These are phyloP conservation scores for Toxonevra muliebris DNA, from an alignment of 2,888 invertebrate genomes.

Conservation along the genomic window DNA sequence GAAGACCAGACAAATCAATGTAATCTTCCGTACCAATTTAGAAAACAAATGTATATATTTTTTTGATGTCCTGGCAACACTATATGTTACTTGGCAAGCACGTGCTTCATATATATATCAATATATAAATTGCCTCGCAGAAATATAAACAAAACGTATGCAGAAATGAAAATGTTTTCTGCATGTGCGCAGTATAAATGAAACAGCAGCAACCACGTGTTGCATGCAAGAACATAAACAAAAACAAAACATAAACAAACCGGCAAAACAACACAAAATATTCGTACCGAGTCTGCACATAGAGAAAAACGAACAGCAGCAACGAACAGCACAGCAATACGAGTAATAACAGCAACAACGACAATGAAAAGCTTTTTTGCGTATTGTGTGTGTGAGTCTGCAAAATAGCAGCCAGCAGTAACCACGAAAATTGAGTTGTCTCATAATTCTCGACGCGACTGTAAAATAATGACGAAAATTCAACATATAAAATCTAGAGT, in stretches of 20 bases:
- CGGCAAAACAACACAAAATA: constrained; percentile 24
- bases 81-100: constrained; percentile 5
- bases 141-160: constrained; percentile 15
- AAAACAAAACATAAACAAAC: constrained; percentile 48
- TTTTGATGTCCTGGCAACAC: constrained; percentile 7
- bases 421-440: background rate
- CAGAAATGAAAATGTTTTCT: background rate
- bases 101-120: too few relatives aligned
- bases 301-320: constrained; percentile 36
- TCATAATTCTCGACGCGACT: constrained; percentile 31
- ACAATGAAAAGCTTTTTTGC: too few relatives aligned
- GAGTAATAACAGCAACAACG: too few relatives aligned
- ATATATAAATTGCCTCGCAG: background rate
- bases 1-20: too few relatives aligned
- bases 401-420: too few relatives aligned
- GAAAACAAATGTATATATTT: too few relatives aligned
- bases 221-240: constrained; percentile 27
- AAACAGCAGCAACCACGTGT: constrained; percentile 33
- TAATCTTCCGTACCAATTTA: too few relatives aligned
- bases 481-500: constrained; percentile 45
- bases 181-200: background rate
- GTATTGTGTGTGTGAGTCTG: too few relatives aligned
- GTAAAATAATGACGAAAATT: constrained; percentile 47
- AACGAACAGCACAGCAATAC: background rate
- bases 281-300: background rate